A percentile compares a stretch with the other conserved stretches of the same genome.
These are phyloP conservation scores for Spea multiplicata DNA, from an alignment of 2,113 vertebrate species.

Conservation along the genomic window DNA sequence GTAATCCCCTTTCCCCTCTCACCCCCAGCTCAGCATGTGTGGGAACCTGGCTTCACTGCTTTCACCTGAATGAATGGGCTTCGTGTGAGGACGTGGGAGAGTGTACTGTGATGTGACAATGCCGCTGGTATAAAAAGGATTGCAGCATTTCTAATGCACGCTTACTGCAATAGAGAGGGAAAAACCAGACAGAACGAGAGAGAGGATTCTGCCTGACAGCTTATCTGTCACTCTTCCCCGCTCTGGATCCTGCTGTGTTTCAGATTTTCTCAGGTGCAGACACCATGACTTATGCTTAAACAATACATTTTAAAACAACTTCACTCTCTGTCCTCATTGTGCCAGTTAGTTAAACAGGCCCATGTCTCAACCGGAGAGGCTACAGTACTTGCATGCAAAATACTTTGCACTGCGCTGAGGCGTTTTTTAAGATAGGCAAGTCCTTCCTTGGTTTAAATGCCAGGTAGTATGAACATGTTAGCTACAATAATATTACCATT, in stretches of 20 bases:
- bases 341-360: slow-evolving; percentile 41
- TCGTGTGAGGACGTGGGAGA: slow-evolving; percentile 34
- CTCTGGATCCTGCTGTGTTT: slow-evolving; percentile 34
- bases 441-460: too few species aligned
- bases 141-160: slow-evolving; percentile 6
- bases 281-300: slow-evolving; percentile 44
- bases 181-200: neutral
- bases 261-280: slow-evolving; percentile 40
- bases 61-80: slow-evolving; percentile 42
- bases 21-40: slow-evolving; percentile 10
- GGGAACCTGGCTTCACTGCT: slow-evolving; percentile 23
- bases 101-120: slow-evolving; percentile 22
- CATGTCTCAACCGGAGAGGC: slow-evolving; percentile 19
- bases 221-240: slow-evolving; percentile 37
- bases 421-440: neutral
- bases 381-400: slow-evolving; percentile 38
- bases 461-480: too few species aligned
- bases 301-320: slow-evolving; percentile 45
- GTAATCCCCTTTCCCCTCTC: slow-evolving; percentile 7
- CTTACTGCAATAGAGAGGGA: slow-evolving; percentile 7
- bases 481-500: too few species aligned
- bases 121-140: slow-evolving; percentile 17
- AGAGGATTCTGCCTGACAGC: slow-evolving; percentile 28
- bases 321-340: slow-evolving; percentile 43
- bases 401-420: slow-evolving; percentile 27